Evolutionary conservation across 2,113 vertebrate species (phyloP), one percentile per base, ranked within the genome.

Genomic region (Hyperopisus bebe): DNA sequence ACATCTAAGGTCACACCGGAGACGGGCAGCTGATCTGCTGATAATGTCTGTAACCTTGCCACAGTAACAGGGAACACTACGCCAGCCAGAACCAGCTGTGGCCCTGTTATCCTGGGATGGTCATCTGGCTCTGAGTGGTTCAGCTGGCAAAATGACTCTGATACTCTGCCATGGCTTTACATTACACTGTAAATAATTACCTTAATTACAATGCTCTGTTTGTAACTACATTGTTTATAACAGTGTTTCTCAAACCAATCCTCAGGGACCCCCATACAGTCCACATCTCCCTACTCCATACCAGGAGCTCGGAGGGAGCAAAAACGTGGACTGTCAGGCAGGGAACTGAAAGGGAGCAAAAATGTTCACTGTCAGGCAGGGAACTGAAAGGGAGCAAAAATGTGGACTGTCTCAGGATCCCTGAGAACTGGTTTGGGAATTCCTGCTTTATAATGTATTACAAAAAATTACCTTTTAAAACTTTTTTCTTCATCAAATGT

Each of bases 81-180:
- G 1, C 70, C 70, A 19, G 31, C 70, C 31, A 77, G 70, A 39
- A 35, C 5, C 70, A 39, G 70, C 31, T 35, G 27, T 35, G 31
- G 31, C 91, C 51, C 84, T 87, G 93, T 93, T 92, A 27, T 94
- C 94, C 94, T 94, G 92, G 93, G 91, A 91, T 93, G 91, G 92
- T 94, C 94, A 95, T 94, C 94, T 92, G 92, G 90, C 90, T 88
- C 93, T 90, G 92, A 94, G 90, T 92, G 91, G 92, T 94, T 90
- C 92, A 93, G 91, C 93, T 83, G 93, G 66, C 88, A 83, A 46
- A 91, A 91, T 91, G 92, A 93, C 93, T 92, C 90, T 90, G 90
- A 93, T 82, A 86, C 58, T 90, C 48, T 0, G 2, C 24, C 83
- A 90, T 93, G 92, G 94, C 91, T 92, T 91, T 90, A 92, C 90